A percentile compares a stretch with the other conserved stretches of the same genome.
Evolutionary conservation across 92 coral and sea anemone genomes (phyloP).

Genomic region (Paragorgia papillata): DNA sequence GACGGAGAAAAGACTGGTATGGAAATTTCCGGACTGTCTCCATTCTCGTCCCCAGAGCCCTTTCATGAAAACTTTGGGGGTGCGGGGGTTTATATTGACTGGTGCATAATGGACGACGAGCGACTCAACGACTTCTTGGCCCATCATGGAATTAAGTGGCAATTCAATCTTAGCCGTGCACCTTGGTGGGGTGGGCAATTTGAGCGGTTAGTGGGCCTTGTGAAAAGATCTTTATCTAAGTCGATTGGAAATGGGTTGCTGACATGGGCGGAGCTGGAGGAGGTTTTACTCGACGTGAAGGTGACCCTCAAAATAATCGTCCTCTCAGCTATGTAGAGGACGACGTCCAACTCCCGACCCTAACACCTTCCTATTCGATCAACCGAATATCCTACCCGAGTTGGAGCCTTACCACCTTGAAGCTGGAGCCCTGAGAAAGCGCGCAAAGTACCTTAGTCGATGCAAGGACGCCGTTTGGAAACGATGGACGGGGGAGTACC

Average conservation of each 20-base stretch:
- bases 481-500: constrained; percentile 33
- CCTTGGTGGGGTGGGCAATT: too few species aligned
- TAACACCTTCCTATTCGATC: constrained; percentile 1
- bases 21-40: too few species aligned
- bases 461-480: constrained; percentile 36
- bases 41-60: too few species aligned
- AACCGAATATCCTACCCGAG: too few species aligned
- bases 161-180: constrained; percentile 9
- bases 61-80: too few species aligned
- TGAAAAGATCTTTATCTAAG: too few species aligned
- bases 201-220: too few species aligned
- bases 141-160: constrained; percentile 39
- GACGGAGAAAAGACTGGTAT: too few species aligned
- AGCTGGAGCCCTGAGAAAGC: not conserved
- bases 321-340: constrained; percentile 31
- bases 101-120: constrained; percentile 36
- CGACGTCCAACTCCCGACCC: not conserved
- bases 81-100: too few species aligned
- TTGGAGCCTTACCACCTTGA: constrained; percentile 16
- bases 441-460: constrained; percentile 31
- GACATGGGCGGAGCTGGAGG: constrained; percentile 31
- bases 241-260: constrained; percentile 22
- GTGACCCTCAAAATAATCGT: constrained; percentile 21
- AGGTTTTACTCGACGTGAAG: constrained; percentile 31
- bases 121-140: constrained; percentile 32